Conservation (phyloP, 2,113 vertebrate species). For the Gymnocephalus cernua region DNA sequence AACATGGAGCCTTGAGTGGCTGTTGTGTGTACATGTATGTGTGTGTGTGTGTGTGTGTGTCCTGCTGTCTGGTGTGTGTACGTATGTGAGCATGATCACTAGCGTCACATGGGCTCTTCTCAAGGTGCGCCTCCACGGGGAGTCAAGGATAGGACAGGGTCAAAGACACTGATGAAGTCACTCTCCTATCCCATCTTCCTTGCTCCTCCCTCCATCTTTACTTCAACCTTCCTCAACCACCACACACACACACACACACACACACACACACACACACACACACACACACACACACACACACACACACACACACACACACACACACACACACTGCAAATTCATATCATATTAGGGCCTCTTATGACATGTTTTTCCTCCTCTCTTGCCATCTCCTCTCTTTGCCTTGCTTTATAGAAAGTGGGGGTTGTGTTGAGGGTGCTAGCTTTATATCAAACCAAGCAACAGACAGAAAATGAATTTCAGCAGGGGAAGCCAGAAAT, state of each 20-base stretch:
- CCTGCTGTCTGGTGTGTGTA: slow-evolving; percentile 33
- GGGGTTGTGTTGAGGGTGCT: not conserved
- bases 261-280: not conserved
- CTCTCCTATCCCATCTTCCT: slow-evolving; percentile 46
- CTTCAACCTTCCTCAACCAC: slow-evolving; percentile 5
- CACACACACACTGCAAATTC: slow-evolving; percentile 19
- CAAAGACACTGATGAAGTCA: slow-evolving; percentile 68
- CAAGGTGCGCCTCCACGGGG: slow-evolving; percentile 67
- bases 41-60: slow-evolving; percentile 45
- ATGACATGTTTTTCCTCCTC: slow-evolving; percentile 29
- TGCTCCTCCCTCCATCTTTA: slow-evolving; percentile 19
- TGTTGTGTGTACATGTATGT: slow-evolving; percentile 34
- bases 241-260: not conserved
- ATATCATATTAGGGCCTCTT: slow-evolving; percentile 27
- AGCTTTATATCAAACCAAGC: slow-evolving; percentile 10
- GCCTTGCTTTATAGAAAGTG: slow-evolving; percentile 6
- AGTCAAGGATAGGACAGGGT: slow-evolving; percentile 77
- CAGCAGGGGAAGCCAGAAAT: slow-evolving; percentile 48
- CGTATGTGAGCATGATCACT: slow-evolving; percentile 34
- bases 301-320: not conserved
- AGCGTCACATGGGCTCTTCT: slow-evolving; percentile 74
- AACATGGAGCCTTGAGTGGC: slow-evolving; percentile 75
- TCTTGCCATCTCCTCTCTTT: slow-evolving; percentile 2
- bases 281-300: not conserved
- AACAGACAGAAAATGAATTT: not conserved